Percentiles rank a stretch among this genome's conserved stretches.
Conservation (phyloP, 2,797 vertebrate species). For the Anguilla megastoma region DNA sequence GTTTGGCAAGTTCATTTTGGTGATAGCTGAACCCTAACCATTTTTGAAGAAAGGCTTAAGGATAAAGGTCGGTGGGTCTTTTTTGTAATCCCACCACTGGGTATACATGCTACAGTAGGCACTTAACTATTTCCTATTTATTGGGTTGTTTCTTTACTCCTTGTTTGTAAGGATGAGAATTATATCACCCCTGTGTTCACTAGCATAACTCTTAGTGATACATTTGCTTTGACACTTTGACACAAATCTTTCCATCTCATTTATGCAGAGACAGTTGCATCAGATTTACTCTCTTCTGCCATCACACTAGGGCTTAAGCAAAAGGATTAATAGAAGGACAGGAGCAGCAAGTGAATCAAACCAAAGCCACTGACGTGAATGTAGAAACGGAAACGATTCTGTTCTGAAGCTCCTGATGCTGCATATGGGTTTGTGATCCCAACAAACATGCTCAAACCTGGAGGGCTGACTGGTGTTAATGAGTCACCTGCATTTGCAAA, state of each 20-base stretch:
- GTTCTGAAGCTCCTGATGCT: neutral
- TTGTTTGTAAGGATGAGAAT: neutral
- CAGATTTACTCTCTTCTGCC: neutral
- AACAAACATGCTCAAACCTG: neutral
- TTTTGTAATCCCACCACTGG: neutral
- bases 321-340: neutral
- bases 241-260: neutral
- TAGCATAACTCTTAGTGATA: neutral
- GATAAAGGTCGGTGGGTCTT: neutral
- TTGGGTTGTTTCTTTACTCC: neutral
- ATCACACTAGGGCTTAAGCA: neutral
- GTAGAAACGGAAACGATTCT: neutral
- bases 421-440: neutral
- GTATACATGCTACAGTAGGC: neutral
- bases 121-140: neutral
- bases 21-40: neutral
- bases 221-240: too few relatives aligned
- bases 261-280: neutral
- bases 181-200: neutral
- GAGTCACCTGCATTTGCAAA: neutral
- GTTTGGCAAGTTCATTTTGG: neutral
- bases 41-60: neutral
- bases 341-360: neutral
- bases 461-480: neutral
- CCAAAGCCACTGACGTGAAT: neutral